Evolutionary conservation across 2,888 invertebrate species (phyloP).

Genomic region (Trissolcus japonicus): DNA sequence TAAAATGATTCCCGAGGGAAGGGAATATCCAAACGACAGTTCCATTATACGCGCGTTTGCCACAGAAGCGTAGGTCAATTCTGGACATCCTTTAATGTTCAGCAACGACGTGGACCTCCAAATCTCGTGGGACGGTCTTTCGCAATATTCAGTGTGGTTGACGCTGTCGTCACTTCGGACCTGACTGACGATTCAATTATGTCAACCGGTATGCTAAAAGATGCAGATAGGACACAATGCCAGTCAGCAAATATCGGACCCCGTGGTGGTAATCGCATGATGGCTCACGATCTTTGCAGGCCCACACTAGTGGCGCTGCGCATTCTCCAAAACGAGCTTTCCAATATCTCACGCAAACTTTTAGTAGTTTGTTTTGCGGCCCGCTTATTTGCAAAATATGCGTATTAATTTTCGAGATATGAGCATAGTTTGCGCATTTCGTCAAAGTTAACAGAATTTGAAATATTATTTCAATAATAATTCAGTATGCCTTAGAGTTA

Average conservation of each 20-base stretch:
- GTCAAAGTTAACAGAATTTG: slow-evolving; percentile 38
- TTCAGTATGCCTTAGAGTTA: slow-evolving; percentile 5
- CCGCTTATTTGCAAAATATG: slow-evolving; percentile 52
- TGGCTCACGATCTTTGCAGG: slow-evolving; percentile 22
- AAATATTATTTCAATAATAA: slow-evolving; percentile 38
- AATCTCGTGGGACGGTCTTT: slow-evolving; percentile 47
- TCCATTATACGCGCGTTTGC: slow-evolving; percentile 50
- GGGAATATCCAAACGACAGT: slow-evolving; percentile 55
- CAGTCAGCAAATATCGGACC: slow-evolving; percentile 34
- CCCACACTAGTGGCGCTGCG: slow-evolving; percentile 18
- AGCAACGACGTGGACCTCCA: slow-evolving; percentile 39
- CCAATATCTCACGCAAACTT: slow-evolving; percentile 44
- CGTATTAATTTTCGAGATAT: slow-evolving; percentile 54
- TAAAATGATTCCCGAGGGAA: slow-evolving; percentile 45
- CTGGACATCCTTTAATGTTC: slow-evolving; percentile 52
- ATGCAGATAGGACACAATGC: slow-evolving; percentile 49
- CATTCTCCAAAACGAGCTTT: slow-evolving; percentile 45
- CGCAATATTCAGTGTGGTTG: slow-evolving; percentile 47
- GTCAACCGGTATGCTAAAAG: slow-evolving; percentile 51
- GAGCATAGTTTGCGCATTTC: slow-evolving; percentile 55
- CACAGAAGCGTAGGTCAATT: slow-evolving; percentile 40
- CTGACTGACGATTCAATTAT: slow-evolving; percentile 54
- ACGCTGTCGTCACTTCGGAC: slow-evolving; percentile 45
- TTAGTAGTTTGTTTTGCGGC: slow-evolving; percentile 44
- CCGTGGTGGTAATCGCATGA: slow-evolving; percentile 29